Conservation (phyloP, 2,888 invertebrate genomes). For the Nebria salina region DNA sequence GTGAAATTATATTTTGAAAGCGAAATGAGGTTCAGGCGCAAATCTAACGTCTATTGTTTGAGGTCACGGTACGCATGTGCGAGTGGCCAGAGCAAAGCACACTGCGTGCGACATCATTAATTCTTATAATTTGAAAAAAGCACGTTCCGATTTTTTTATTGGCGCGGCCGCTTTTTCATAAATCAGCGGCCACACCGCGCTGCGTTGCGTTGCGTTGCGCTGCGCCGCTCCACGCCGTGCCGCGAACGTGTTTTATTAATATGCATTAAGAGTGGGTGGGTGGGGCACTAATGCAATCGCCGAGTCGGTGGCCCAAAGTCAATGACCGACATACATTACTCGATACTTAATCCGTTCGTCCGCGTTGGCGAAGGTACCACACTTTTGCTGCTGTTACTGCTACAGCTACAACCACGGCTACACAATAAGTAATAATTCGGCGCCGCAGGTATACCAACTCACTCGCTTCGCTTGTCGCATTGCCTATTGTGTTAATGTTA, state of each 20-base stretch:
- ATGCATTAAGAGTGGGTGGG: constrained; percentile 61
- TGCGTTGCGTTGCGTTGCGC: constrained; percentile 31
- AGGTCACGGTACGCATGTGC: constrained; percentile 52
- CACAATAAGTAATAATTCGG: no score
- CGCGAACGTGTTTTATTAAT: constrained; percentile 61
- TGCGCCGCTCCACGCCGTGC: constrained; percentile 34
- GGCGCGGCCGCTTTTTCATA: constrained; percentile 51
- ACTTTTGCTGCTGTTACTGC: no score
- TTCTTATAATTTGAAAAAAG: constrained; percentile 55
- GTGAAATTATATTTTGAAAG: constrained; percentile 46
- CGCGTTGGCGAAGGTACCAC: no score
- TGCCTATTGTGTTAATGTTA: no score
- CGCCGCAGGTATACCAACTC: no score
- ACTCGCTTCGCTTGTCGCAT: no score
- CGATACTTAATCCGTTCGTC: no score
- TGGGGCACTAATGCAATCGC: constrained; percentile 61
- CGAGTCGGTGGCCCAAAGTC: constrained; percentile 49
- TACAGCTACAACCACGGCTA: no score
- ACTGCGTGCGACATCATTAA: constrained; percentile 50
- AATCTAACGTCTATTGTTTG: constrained; percentile 56
- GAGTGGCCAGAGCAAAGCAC: constrained; percentile 12
- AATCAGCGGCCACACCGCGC: constrained; percentile 53
- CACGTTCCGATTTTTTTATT: constrained; percentile 57
- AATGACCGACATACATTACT: constrained; percentile 56
- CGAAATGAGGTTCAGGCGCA: constrained; percentile 49